phyloP scores from a whole-genome alignment of 1,140 invertebrate genomes.

The Leptestheria dahalacensis region DNA sequence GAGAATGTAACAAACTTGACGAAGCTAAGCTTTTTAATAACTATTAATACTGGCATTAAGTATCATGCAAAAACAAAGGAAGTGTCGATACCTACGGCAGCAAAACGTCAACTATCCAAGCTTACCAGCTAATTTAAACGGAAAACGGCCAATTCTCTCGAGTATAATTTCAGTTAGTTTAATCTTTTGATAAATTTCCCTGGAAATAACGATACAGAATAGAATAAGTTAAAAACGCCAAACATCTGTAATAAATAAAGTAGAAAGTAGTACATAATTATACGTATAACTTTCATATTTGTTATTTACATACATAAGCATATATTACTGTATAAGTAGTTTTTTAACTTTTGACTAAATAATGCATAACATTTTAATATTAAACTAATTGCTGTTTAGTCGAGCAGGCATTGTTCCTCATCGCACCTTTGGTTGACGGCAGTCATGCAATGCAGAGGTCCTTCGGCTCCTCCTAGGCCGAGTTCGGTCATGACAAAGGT shows the following conservation, averaged over 20 bases:
- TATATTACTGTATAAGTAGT: no score
- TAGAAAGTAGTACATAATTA: not conserved
- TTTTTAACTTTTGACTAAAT: no score
- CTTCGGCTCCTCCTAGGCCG: constrained; percentile 22
- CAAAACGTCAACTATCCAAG: no score
- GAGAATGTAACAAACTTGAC: not conserved
- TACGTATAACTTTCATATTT: not conserved
- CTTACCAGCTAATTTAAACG: no score
- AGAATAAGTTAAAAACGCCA: constrained; percentile 14
- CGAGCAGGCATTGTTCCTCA: not conserved
- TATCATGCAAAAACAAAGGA: no score
- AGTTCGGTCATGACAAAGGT: constrained; percentile 61
- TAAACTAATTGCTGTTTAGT: not conserved
- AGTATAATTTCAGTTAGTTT: no score
- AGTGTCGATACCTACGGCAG: no score
- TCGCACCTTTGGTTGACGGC: constrained; percentile 22
- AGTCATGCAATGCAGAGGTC: constrained; percentile 37
- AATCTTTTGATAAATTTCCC: no score
- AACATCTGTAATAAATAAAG: not conserved
- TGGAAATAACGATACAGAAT: not conserved
- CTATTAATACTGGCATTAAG: no score
- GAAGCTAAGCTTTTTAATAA: no score
- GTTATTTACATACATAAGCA: not conserved
- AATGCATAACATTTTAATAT: no score
- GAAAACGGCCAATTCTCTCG: no score